Evolutionary conservation across 2,888 invertebrate species (phyloP), one percentile per base, ranked within the genome.

Genomic region (Lampropteryx suffumata): DNA sequence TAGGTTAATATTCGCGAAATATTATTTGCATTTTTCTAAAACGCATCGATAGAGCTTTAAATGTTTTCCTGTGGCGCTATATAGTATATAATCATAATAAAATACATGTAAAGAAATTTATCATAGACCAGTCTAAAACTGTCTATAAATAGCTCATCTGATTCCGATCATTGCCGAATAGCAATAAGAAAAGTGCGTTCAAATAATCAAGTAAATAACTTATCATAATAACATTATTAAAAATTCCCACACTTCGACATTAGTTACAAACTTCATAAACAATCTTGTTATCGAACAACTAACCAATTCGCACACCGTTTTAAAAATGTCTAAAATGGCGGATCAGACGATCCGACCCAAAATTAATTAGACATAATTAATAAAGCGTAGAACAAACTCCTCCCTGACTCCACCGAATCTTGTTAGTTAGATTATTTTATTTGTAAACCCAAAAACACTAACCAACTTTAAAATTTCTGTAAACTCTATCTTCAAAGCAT

Each of bases 351-450:
- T 75, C 82, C 82, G 76, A 84, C 73, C 73, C 69, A 59, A 82
- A 87, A 87, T 89, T 88, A 87, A 88, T 89, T 84, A 76, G 87
- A 88, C 88, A 85, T 87, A 88, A 88, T 90, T 90, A 90, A 87
- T 87, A 89, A 84, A 84, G 78, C 82, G 73, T 80, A 83, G 82
- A 84, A 81, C 82, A 83, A 82, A 84, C 86, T 82, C 81, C 82
- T 73, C 78, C 78, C 81, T 77, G 78, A 65, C 82, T 84, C 76
- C 78, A 73, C 75, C 68, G 74, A 77, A 84, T 79, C 72, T 78
- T 77, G 76, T 75, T 69, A 69, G 77, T 84, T 78, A 73, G 68
- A 79, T 80, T 76, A 76, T 82, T 84, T 84, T 84, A 80, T 86
- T 84, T 84, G 65, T 76, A 61, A 67, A 66, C 41, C 50, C 69